These are phyloP conservation scores for Cricetomys ansorgei DNA, from an alignment of 2,113 vertebrate species.

Conservation along the genomic window DNA sequence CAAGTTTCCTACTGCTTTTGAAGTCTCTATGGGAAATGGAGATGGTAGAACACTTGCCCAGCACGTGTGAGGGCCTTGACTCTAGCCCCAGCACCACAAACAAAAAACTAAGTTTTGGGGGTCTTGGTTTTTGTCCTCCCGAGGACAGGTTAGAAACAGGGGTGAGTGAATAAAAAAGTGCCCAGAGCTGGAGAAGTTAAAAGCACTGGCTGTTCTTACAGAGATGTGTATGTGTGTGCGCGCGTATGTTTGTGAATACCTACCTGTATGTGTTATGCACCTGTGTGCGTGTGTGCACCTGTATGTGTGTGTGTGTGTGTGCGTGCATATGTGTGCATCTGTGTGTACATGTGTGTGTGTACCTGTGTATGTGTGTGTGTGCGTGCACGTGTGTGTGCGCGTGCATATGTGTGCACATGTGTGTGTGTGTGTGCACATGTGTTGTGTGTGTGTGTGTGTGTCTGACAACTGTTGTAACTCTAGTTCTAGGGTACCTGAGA, in stretches of 20 bases:
- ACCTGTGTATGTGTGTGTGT: no score
- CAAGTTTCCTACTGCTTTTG: not conserved
- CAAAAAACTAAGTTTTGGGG: not conserved
- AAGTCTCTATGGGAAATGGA: not conserved
- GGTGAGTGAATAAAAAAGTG: not conserved
- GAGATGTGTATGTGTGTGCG: not conserved
- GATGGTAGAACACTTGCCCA: not conserved
- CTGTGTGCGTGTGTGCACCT: not conserved
- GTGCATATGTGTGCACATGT: not conserved
- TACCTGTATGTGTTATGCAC: no score
- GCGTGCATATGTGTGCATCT: no score
- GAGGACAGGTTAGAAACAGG: not conserved
- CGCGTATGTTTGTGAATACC: not conserved
- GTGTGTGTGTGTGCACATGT: not conserved
- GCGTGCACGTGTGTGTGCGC: not conserved
- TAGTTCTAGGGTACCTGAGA: not conserved
- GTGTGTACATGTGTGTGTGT: no score
- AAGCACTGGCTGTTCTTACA: not conserved
- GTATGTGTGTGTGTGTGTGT: not conserved
- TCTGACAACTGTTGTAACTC: not conserved
- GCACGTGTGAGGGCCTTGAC: not conserved
- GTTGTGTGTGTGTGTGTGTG: not conserved
- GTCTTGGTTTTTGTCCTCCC: not conserved
- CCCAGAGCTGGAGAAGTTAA: not conserved
- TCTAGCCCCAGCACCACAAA: not conserved